phyloP scores from a whole-genome alignment of 2,888 invertebrate genomes.

The Rhabditoides inermis region DNA sequence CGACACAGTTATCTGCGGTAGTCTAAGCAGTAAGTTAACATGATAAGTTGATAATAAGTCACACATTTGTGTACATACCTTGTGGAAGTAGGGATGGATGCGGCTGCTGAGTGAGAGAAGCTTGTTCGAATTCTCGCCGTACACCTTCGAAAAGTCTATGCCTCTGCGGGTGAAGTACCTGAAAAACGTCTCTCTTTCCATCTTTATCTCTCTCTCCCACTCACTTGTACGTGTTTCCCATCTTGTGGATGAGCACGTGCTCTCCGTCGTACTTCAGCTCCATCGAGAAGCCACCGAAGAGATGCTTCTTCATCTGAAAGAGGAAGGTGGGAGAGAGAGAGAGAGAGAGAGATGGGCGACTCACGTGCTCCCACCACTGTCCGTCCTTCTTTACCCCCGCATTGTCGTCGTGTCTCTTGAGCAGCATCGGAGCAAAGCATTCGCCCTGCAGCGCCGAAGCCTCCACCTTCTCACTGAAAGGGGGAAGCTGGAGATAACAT shows the following conservation, averaged over 20 bases:
- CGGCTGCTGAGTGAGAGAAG: slow-evolving; percentile 25
- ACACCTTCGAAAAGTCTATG: slow-evolving; percentile 27
- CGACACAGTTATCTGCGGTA: slow-evolving; percentile 25
- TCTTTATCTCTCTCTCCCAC: slow-evolving; percentile 3
- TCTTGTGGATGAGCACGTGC: slow-evolving; percentile 42
- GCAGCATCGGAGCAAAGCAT: no score
- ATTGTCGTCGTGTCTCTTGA: no score
- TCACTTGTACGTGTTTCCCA: slow-evolving; percentile 34
- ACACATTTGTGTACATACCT: background rate
- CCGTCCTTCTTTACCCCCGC: no score
- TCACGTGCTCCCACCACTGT: no score
- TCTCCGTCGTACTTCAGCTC: slow-evolving; percentile 50
- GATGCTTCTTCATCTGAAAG: slow-evolving; percentile 1
- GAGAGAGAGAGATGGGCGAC: no score
- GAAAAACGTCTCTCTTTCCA: slow-evolving; percentile 5
- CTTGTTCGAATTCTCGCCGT: slow-evolving; percentile 21
- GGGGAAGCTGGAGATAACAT: no score
- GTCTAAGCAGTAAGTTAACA: no score
- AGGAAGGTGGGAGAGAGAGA: no score
- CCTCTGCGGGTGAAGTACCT: slow-evolving; percentile 33
- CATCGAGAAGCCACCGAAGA: slow-evolving; percentile 32
- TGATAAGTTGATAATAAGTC: no score
- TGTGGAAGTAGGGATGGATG: slow-evolving; percentile 37
- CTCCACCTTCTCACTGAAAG: no score
- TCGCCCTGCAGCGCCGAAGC: no score